Evolutionary conservation across 1,140 invertebrate genomes (phyloP).

Genomic region (Caenorhabditis elegans): DNA sequence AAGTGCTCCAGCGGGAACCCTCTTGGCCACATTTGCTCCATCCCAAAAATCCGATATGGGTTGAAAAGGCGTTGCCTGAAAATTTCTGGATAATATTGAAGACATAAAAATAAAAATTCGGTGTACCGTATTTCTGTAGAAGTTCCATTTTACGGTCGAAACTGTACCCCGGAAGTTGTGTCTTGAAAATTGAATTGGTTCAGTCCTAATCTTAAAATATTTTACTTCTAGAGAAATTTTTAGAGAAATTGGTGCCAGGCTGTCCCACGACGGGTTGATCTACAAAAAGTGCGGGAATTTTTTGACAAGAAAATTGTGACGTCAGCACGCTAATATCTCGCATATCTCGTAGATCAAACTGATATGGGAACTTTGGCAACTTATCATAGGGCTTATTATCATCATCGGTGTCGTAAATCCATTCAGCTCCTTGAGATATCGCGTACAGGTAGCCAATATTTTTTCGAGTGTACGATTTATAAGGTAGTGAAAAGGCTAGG

Average conservation of each 20-base stretch:
- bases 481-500: slow-evolving; percentile 33
- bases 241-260: not conserved
- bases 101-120: not conserved
- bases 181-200: too few relatives aligned
- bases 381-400: slow-evolving; percentile 60
- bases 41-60: too few relatives aligned
- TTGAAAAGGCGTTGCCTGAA: not conserved
- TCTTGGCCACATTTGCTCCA: slow-evolving; percentile 19
- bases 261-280: too few relatives aligned
- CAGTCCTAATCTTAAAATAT: not conserved
- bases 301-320: too few relatives aligned
- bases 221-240: not conserved
- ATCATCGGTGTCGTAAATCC: slow-evolving; percentile 67
- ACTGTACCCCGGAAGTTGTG: not conserved
- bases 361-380: too few relatives aligned
- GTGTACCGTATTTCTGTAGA: too few relatives aligned
- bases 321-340: too few relatives aligned
- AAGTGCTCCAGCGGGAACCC: not conserved
- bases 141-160: not conserved
- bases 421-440: slow-evolving; percentile 61
- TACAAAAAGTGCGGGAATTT: too few relatives aligned
- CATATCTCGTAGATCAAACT: too few relatives aligned
- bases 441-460: slow-evolving; percentile 58
- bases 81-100: not conserved
- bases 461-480: slow-evolving; percentile 52